Percentiles rank a stretch among this genome's conserved stretches.
Conservation (phyloP, 2,797 vertebrate genomes). For the Limosa lapponica region DNA sequence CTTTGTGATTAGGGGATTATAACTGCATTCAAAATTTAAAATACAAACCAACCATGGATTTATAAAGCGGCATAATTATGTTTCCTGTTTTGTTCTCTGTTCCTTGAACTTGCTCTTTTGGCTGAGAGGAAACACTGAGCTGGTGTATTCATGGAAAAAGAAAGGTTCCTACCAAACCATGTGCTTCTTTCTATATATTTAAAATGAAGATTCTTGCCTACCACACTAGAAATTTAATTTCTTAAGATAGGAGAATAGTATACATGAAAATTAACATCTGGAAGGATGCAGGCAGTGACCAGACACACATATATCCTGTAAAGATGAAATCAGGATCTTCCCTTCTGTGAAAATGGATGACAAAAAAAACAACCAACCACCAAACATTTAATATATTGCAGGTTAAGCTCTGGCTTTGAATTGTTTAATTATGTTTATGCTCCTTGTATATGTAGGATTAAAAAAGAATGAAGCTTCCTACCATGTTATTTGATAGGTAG, state of each 20-base stretch:
- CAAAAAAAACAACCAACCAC: fast-evolving
- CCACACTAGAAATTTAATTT: neutral
- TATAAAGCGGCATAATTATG: neutral
- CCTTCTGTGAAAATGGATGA: neutral
- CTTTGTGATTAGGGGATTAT: neutral
- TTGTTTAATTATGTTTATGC: neutral
- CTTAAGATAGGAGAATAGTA: neutral
- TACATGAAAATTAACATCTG: neutral
- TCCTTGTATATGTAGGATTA: neutral
- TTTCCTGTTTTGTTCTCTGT: neutral
- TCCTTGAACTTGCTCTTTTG: neutral
- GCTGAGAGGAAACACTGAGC: neutral
- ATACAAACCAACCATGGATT: neutral
- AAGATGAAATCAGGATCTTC: neutral
- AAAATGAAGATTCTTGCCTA: neutral
- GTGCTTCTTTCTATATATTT: neutral
- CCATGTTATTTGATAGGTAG: neutral
- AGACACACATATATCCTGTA: neutral
- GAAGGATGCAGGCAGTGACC: neutral
- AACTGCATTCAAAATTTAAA: neutral
- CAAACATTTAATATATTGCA: neutral
- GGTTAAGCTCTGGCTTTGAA: neutral
- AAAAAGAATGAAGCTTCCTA: neutral
- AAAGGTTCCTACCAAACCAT: neutral
- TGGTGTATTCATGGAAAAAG: neutral